Base-by-base conservation (phyloP, 2,888 invertebrate species). In the Tromatobia lineatoria region DNA sequence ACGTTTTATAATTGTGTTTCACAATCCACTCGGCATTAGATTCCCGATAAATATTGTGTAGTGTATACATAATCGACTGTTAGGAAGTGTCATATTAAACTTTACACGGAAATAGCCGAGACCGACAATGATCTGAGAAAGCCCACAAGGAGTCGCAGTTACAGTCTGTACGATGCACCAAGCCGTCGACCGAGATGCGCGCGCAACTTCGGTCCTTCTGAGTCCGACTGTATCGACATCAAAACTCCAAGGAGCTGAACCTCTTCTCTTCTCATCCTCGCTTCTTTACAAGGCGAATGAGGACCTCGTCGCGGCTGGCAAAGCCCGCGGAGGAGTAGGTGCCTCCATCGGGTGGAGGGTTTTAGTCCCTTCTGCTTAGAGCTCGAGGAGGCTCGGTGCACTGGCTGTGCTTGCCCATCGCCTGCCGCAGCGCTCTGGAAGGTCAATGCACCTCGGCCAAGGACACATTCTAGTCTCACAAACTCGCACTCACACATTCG, bases 401-500 rank as follows among this genome's bases (percentile, higher is more conserved):
- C 82, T 77, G 79, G 70, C 82, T 81, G 84, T 77, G 29, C 29
- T 29, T 34, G 42, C 20, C 38, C 38, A 38, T 85, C 86, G 87
- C 89, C 89, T 88, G 87, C 88, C 86, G 89, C 91, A 84, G 87
- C 88, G 88, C 87, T 80, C 76, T 86, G 88, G 90, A 91, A 91
- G 93, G 93, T 93, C 93, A 93, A 93, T 92, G 93, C 91, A 91
- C 92, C 91, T 90, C 89, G 89, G 89, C 91, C 93, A 93, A 93
- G 93, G 93, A 93, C 93, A 93, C 91, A 92, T 92, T 93, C 92
- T 93, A 93, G 92, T 88, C 89, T 86, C 91, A 87, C 88, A 88
- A 88, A 89, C 87, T 86, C 71, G 69, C 83, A 67, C 81, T 83
- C 85, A 75, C 66, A 78, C 76, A 76, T 83, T 82, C 70, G 73